A percentile compares a stretch with the other conserved stretches of the same genome.
Conservation (phyloP, 2,888 invertebrate genomes). For the Adela reaumurella region DNA sequence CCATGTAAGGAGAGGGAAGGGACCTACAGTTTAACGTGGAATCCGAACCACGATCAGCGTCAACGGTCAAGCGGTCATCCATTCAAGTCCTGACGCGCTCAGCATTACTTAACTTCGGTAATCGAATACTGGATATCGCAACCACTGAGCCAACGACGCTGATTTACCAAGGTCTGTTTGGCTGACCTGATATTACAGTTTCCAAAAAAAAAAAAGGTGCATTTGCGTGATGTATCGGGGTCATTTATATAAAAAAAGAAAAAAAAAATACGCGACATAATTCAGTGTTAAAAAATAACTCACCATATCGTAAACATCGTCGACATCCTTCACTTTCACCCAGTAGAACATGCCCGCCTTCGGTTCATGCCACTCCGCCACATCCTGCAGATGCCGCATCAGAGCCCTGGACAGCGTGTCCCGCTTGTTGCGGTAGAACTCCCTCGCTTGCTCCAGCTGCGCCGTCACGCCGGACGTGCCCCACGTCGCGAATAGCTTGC, state of each 20-base stretch:
- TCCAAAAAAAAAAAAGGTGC: no score
- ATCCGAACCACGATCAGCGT: no score
- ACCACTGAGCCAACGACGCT: background rate
- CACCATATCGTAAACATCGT: conserved; percentile 71
- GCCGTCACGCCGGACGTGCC: conserved; percentile 55
- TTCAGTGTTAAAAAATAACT: no score
- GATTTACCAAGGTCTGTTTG: no score
- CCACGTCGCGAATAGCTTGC: conserved; percentile 56
- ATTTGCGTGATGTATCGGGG: no score
- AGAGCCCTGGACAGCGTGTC: conserved; percentile 60
- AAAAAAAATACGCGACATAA: no score
- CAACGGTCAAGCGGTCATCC: no score
- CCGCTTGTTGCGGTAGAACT: conserved; percentile 61
- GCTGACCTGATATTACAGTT: background rate
- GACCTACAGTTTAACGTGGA: no score
- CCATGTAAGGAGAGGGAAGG: no score
- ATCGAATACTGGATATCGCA: background rate
- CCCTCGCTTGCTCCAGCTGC: conserved; percentile 56
- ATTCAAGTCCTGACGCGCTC: no score
- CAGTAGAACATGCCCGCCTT: conserved; percentile 76
- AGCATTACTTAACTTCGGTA: background rate
- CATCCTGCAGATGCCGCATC: conserved; percentile 54
- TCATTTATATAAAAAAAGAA: no score
- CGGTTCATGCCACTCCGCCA: conserved; percentile 65
- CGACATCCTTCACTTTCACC: conserved; percentile 64